Conservation (phyloP, 37 sponge, comb jelly and placozoan species). For the Spongia lamella region DNA sequence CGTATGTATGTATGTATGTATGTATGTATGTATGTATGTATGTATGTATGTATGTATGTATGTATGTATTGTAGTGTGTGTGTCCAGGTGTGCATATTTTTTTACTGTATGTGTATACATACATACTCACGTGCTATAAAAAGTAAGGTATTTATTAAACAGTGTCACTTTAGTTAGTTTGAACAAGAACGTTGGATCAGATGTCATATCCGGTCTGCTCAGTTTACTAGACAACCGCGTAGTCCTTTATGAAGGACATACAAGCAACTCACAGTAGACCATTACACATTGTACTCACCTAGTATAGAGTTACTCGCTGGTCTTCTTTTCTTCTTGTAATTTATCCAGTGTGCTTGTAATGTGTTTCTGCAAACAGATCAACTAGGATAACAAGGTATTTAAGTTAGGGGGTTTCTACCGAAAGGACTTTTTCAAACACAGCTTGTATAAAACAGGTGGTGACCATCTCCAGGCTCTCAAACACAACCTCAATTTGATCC, state of each 20-base stretch:
- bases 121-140: constrained; percentile 71
- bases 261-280: neutral
- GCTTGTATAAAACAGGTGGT: constrained; percentile 59
- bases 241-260: constrained; percentile 44
- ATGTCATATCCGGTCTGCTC: constrained; percentile 29
- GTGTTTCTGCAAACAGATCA: constrained; percentile 9
- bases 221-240: constrained; percentile 39
- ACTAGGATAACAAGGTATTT: neutral
- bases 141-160: constrained; percentile 57
- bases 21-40: neutral
- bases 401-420: too few species aligned
- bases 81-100: neutral
- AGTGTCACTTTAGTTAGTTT: constrained; percentile 46
- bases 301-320: constrained; percentile 53
- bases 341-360: constrained; percentile 9
- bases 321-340: neutral
- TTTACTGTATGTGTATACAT: neutral
- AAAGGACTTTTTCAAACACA: constrained; percentile 52
- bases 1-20: constrained; percentile 1
- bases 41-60: neutral
- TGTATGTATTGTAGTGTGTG: too few species aligned
- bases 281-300: constrained; percentile 28
- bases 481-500: constrained; percentile 66
- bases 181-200: constrained; percentile 41
- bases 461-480: constrained; percentile 69